Evolutionary conservation across 2,113 vertebrate species (phyloP).

Genomic region (Atlantisia rogersi): DNA sequence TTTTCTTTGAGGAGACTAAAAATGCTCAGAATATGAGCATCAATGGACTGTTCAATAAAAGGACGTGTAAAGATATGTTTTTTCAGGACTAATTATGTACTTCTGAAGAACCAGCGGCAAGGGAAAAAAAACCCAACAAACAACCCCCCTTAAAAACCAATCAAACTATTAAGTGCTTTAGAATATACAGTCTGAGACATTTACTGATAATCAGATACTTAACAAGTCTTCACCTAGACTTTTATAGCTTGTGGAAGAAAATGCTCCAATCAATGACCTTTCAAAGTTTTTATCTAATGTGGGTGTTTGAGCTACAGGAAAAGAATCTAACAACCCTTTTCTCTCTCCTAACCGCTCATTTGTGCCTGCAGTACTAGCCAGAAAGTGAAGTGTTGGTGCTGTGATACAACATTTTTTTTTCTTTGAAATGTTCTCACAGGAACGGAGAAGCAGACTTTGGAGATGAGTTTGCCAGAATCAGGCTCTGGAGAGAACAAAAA

Average conservation of each 20-base stretch:
- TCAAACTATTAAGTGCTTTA: background rate
- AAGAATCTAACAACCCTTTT: background rate
- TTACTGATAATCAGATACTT: background rate
- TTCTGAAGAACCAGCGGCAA: background rate
- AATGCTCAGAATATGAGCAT: background rate
- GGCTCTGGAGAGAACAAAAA: background rate
- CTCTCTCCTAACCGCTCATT: background rate
- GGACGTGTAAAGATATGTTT: background rate
- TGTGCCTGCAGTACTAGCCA: background rate
- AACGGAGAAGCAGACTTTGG: slow-evolving; percentile 10
- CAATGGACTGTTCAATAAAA: background rate
- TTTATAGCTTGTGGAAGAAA: background rate
- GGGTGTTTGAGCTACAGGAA: background rate
- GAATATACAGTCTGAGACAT: background rate
- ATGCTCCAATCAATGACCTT: background rate
- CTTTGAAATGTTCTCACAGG: slow-evolving; percentile 13
- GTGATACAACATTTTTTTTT: background rate
- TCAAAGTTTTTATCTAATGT: background rate
- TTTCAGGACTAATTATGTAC: background rate
- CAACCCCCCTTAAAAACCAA: no score
- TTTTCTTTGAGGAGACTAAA: background rate
- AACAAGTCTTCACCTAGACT: background rate
- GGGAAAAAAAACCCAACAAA: background rate
- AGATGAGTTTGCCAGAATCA: background rate
- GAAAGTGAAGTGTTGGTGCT: background rate